Evolutionary conservation across 2,888 invertebrate genomes (phyloP), one percentile per base, ranked within the genome.

Genomic region (Sarcophaga variegata): DNA sequence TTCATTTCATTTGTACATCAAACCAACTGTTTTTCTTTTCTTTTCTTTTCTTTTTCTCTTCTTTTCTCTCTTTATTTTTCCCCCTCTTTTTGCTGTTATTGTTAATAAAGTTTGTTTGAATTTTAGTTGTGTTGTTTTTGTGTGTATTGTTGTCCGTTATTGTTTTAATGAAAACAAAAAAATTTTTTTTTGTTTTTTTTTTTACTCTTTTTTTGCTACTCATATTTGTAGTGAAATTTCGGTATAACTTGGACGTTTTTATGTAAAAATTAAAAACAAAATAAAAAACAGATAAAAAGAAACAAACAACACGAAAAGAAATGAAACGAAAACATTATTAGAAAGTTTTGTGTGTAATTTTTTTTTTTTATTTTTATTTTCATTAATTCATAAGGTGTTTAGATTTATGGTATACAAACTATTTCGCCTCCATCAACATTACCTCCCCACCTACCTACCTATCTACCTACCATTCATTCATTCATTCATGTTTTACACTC

Each of bases 311-410:
- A 37, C 37, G 37, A 37, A 47, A 70, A 59, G 6, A 64, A 69
- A 63, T 67, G 60, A 69, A 83, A 69, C 59, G 45, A 75, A 85
- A 74, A 62, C 72, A 74, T 72, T 72, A 85, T 69, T 85, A 85
- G 85, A 85, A 85, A 85, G 85, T 81, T 85, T 77, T 54, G 8
- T 14, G 3, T 54, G 17, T 37, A 37, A 37, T 37, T 54, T 54
- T 54, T 54, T 49, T 49, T 14, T 54, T 17, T 12, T 54, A 14
- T 54, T 54, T 54, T 54, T 54, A 54, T 54, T 54, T 54, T 81
- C 49, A 76, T 49, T 77, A 81, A 81, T 85, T 85, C 71, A 81
- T 72, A 85, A 85, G 85, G 85, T 85, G 85, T 85, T 37, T 85
- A 81, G 81, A 81, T 85, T 85, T 77, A 71, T 80, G 80, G 67